Evolutionary conservation across 2,888 invertebrate genomes (phyloP), one percentile per base, ranked within the genome.

Genomic region (Diplolepis rosae): DNA sequence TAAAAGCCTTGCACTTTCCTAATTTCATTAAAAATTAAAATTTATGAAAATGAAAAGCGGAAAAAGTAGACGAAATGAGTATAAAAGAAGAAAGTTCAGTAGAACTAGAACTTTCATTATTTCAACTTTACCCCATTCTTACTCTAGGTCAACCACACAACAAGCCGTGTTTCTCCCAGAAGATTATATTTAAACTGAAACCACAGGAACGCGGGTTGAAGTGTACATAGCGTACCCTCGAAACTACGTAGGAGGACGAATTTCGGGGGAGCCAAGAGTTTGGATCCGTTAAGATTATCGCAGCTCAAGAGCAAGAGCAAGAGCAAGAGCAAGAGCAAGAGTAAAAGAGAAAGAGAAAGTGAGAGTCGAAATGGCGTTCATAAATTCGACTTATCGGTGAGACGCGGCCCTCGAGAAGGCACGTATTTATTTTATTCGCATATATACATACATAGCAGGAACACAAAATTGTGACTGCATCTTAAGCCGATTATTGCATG

Each of bases 401-500:
- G 74, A 67, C 70, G 72, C 72, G 52, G 68, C 69, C 67, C 68
- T 73, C 66, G 73, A 75, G 76, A 76, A 80, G 71, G 73, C 51
- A 54, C 66, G 69, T 73, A 74, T 76, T 77, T 76, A 77, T 76
- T 76, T 68, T 56, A 56, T 56, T 56, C 13, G 22, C 32, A 56
- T 56, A 71, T 72, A 69, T 65, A 48, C 77, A 74, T 77, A 80
- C 71, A 72, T 77, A 77, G 71, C 73, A n/a, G n/a, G n/a, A n/a
- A n/a, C 68, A 78, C 81, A 78, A 85, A 86, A 85, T 84, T 82
- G 83, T 84, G 79, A 85, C 83, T 81, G 76, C 80, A 81, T 68
- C 75, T 80, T 87, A 87, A 87, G 86, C 85, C 84, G 87, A 87
- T 87, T 88, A 88, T 77, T 79, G 74, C 77, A 69, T 79, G 74